These are phyloP conservation scores for Beaufortia kweichowensis DNA, from an alignment of 2,113 vertebrate genomes.

Conservation along the genomic window DNA sequence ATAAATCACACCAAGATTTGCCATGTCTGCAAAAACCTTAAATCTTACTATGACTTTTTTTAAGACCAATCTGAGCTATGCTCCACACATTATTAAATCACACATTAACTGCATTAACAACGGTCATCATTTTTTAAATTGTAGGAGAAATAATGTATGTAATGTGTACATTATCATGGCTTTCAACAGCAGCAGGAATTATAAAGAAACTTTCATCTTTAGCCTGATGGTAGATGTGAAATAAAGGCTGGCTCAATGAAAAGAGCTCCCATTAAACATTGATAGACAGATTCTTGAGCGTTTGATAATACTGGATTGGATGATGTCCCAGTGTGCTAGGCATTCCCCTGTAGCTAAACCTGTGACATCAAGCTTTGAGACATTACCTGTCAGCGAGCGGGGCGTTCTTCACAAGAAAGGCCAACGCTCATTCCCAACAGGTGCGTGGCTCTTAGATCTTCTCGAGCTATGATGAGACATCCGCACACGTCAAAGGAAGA, in stretches of 20 bases:
- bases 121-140: too few relatives aligned
- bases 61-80: too few relatives aligned
- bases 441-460: slow-evolving; percentile 31
- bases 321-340: slow-evolving; percentile 22
- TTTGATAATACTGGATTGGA: slow-evolving; percentile 14
- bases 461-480: slow-evolving; percentile 26
- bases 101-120: too few relatives aligned
- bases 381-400: slow-evolving; percentile 9
- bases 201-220: slow-evolving; percentile 14
- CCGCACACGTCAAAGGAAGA: slow-evolving; percentile 23
- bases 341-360: slow-evolving; percentile 8
- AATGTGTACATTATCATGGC: not conserved
- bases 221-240: slow-evolving; percentile 29
- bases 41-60: too few relatives aligned
- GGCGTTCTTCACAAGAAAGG: slow-evolving; percentile 33
- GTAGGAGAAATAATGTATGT: too few relatives aligned
- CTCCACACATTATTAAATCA: too few relatives aligned
- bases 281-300: slow-evolving; percentile 20
- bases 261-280: not conserved
- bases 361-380: slow-evolving; percentile 39
- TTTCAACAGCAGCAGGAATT: not conserved
- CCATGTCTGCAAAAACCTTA: too few relatives aligned
- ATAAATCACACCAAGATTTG: too few relatives aligned
- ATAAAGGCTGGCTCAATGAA: slow-evolving; percentile 28
- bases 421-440: slow-evolving; percentile 37